Base-by-base conservation (phyloP, 2,797 vertebrate species). In the Delichon dasypus region DNA sequence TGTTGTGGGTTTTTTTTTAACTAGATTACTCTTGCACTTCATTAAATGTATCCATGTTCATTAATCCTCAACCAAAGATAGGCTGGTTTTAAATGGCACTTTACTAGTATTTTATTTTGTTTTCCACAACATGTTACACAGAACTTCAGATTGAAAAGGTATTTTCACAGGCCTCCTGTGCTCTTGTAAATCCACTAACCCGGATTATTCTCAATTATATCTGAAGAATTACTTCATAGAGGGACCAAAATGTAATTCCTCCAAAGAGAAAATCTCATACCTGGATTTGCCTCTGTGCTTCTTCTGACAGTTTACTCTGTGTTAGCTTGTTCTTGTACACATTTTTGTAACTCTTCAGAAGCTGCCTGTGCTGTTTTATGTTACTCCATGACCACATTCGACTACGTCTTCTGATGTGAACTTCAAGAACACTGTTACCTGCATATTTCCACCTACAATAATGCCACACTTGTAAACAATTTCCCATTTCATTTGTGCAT, bases 301-400 rank as follows among this genome's bases (percentile, higher is more conserved):
- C 99, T 65, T 98, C 98, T 74, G 97, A 96, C 11, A 96, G 64
- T 95, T 99, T 99, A 68, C 95, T 96, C 82, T 98, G 98, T 9
- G 96, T 98, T 87, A 99, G 94, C 76, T 99, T 99, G 97, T 45
- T 96, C 97, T 98, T 99, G 90, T 98, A 99, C 15, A 88, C 94
- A 3, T 68, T 97, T 97, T 98, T 99, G 95, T 99, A 99, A 85
- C 89, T 96, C 95, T 97, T 99, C 83, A 99, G 97, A 90, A 98
- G 97, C 29, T 98, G 95, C 23, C 99, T 96, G 82, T 99, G 99
- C 7, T 90, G 95, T 74, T 85, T 97, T 90, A 99, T 99, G 87
- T 97, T 97, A 87, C 88, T 97, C 99, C 99, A 99, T 4, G 98
- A 98, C 99, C 99, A 99, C 99, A 99, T 99, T 53, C 19, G 97